Evolutionary conservation across 2,113 vertebrate genomes (phyloP), one percentile per base, ranked within the genome.

Genomic region (Pitta sordida): DNA sequence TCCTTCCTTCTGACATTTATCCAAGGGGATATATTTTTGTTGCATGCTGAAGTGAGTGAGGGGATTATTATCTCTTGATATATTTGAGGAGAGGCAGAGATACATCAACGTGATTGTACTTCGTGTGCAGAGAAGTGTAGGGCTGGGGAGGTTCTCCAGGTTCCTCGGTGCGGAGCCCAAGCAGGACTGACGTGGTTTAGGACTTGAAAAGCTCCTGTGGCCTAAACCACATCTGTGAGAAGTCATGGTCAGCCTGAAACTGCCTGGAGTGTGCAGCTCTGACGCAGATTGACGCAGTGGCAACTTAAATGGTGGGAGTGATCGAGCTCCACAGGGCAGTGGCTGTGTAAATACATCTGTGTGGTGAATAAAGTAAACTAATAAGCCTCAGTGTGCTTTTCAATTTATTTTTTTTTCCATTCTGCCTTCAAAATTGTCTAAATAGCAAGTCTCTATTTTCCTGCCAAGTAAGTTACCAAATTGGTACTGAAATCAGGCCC

Each of bases 71-170:
- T 62, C 34, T 77, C 18, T 37, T 86, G 48, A 7, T 53, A 4
- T 43, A n/a, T 2, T 9, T 30, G 51, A 59, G 29, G 14, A 77
- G 34, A 21, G 30, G 15, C 2, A 7, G 32, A 51, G 30, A 8
- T 36, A 4, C 5, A 11, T 53, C 23, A 4, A 15, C 44, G 13
- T 20, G 18, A 7, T 6, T 51, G 14, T 68, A n/a, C 24, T 74
- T 75, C 15, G 10, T 48, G 8, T n/a, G 10, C 2, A 2, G 30
- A 1, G 10, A 46, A 44, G 2, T 14, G 3, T 13, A 46, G 49
- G 49, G 29, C 49, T 69, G 55, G 29, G 24, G 64, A 51, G 8
- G 32, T 77, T 55, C 30, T 60, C 6, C 51, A 30, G 14, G 5
- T 24, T 83, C 36, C 34, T 36, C 1, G 2, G 37, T 30, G 39